Evolutionary conservation across 2,113 vertebrate genomes (phyloP).

Genomic region (Alethe diademata): DNA sequence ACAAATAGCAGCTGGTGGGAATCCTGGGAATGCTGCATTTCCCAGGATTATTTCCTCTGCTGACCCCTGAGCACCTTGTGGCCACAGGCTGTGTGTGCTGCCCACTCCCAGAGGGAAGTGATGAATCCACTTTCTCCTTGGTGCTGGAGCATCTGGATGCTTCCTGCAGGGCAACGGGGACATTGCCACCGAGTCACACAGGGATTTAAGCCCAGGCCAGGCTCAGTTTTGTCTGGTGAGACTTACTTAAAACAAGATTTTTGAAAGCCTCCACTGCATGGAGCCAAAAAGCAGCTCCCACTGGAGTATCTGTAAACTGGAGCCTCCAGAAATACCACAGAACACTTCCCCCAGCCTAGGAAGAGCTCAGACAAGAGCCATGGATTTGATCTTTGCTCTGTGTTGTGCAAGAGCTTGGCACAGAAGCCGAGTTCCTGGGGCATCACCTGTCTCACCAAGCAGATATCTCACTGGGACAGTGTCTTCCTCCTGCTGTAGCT

Average conservation of each 20-base stretch:
- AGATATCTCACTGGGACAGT: background rate
- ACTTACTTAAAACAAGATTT: background rate
- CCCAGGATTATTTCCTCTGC: background rate
- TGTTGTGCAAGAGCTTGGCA: background rate
- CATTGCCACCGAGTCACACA: accelerated
- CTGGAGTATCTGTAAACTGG: background rate
- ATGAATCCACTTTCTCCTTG: no score
- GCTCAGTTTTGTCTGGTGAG: background rate
- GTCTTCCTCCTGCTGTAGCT: background rate
- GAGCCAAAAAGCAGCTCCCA: background rate
- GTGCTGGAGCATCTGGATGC: background rate
- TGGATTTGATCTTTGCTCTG: background rate
- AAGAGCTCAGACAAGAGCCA: background rate
- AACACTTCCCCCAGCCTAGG: background rate
- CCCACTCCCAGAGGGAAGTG: background rate
- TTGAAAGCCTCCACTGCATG: background rate
- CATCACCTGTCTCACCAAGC: background rate
- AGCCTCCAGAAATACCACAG: background rate
- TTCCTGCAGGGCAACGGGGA: background rate
- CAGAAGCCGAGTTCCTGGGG: background rate
- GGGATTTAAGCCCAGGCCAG: background rate
- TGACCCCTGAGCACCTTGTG: background rate
- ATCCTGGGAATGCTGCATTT: background rate
- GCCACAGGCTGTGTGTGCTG: background rate
- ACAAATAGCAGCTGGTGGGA: background rate